These are phyloP conservation scores for Phalacrocorax brasilianus DNA, from an alignment of 2,113 vertebrate genomes.

Conservation along the genomic window DNA sequence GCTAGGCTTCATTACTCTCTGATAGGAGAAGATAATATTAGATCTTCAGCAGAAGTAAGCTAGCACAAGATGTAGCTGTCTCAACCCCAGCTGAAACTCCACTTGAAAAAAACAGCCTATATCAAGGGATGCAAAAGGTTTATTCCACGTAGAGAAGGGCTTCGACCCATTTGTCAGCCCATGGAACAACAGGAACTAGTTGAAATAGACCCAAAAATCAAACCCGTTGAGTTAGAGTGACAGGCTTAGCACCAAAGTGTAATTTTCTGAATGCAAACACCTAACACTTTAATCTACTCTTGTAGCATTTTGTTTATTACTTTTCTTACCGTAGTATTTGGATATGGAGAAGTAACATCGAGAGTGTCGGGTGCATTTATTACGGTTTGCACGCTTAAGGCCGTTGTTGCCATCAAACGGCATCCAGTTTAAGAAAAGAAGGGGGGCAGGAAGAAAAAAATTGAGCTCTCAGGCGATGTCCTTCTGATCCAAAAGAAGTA, in stretches of 20 bases:
- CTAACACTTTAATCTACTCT: neutral
- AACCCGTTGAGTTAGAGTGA: neutral
- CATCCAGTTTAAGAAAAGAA: neutral
- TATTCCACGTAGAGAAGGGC: neutral
- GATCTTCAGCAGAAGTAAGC: neutral
- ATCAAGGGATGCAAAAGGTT: neutral
- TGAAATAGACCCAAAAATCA: neutral
- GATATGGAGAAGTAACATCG: neutral
- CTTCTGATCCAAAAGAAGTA: neutral
- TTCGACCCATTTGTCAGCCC: neutral
- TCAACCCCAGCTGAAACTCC: neutral
- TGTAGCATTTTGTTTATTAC: neutral
- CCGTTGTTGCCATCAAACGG: neutral
- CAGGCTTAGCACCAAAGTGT: neutral
- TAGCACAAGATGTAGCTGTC: neutral
- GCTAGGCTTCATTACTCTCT: neutral
- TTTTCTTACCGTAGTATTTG: neutral
- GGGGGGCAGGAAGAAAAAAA: fast-evolving
- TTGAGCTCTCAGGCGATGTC: neutral
- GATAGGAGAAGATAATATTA: neutral
- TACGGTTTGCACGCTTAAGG: neutral
- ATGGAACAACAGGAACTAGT: neutral
- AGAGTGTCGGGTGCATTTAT: neutral
- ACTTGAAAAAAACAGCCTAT: neutral
- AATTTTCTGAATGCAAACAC: neutral